Base-by-base conservation (phyloP, 92 coral and sea anemone species). In the Actinostola sp. region DNA sequence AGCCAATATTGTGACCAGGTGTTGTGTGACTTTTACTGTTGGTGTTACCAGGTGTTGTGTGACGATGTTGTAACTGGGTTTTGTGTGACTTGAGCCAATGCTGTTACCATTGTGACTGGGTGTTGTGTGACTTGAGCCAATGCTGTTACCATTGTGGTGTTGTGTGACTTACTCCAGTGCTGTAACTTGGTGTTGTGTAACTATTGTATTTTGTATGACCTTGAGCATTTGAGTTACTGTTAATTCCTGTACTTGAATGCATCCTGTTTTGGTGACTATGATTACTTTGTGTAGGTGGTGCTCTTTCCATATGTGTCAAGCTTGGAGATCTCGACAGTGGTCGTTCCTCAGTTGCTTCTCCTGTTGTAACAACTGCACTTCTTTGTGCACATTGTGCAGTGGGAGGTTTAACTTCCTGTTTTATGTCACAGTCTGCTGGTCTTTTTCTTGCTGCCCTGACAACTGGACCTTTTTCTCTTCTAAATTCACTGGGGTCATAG, bases 381-480 rank as follows among this genome's bases (percentile, higher is more conserved):
- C 17, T 33, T 15, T 4, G 12, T 11, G 27, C 11, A 44, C 41
- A 45, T 45, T 16, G 11, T 30, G 31, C 0, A n/a, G n/a, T n/a
- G n/a, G n/a, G n/a, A 8, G 46, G 31, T 20, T n/a, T n/a, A 32
- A 27, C 43, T 25, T 68, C 62, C 31, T 50, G 62, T 32, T 68
- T 52, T 16, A 68, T 35, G 51, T 68, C 61, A 21, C 26, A 0
- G 17, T 68, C 74, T 17, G 74, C 31, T 8, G 74, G 33, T 34
- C 74, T 68, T 51, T 68, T 68, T 51, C 62, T 51, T 33, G 61
- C 45, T 51, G 46, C 20, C 20, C 19, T 68, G 17, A 50, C 74
- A 51, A 34, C 27, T 51, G 50, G 23, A 34, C 42, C 4, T 14
- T 56, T 56, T 20, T 68, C 74, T 21, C 62, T 31, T 56, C 58